Evolutionary conservation across 2,888 invertebrate genomes (phyloP), one percentile per base, ranked within the genome.

Genomic region (Brachyopa scutellaris): DNA sequence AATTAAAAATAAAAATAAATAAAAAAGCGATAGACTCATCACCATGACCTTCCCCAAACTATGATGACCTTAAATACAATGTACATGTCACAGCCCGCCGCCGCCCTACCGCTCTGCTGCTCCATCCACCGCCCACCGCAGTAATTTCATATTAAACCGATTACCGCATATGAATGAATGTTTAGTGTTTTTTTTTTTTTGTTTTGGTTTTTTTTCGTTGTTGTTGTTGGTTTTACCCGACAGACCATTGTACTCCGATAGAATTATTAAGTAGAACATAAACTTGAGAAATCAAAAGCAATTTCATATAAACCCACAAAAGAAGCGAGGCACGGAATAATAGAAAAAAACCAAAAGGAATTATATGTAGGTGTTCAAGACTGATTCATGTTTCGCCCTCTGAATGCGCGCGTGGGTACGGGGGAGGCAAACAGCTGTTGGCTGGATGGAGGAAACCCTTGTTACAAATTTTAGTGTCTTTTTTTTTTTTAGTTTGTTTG

Each of bases 1-100:
- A 29, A 29, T 42, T 38, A 7, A 42, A 21, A 42, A 17, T 21
- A 40, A 0, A 5, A 53, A 55, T 26, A 21, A 33, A 55, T 23
- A 6, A 21, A 45, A 23, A 57, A 23, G 13, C 1, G n/a, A 26
- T n/a, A 47, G 13, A 26, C 26, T 66, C 53, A 66, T 47, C 49
- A 51, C 70, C 70, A 70, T 70, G 70, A 70, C 70, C 70, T 38
- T 70, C 70, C 70, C 61, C 51, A 70, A 70, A 38, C 69, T 19
- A 7, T 15, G 29, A 38, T 38, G 70, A 70, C 70, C 70, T 70
- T 70, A 69, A 57, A 57, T 47, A 59, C 26, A 47, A n/a, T 21
- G 36, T 29, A 57, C 29, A 29, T 13, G 19, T 2, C 6, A 23
- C 15, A 13, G 26, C 31, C 31, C 51, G 6, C n/a, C 17, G 7